phyloP scores from a whole-genome alignment of 1,140 invertebrate species.

The Andrena cerasifolii region DNA sequence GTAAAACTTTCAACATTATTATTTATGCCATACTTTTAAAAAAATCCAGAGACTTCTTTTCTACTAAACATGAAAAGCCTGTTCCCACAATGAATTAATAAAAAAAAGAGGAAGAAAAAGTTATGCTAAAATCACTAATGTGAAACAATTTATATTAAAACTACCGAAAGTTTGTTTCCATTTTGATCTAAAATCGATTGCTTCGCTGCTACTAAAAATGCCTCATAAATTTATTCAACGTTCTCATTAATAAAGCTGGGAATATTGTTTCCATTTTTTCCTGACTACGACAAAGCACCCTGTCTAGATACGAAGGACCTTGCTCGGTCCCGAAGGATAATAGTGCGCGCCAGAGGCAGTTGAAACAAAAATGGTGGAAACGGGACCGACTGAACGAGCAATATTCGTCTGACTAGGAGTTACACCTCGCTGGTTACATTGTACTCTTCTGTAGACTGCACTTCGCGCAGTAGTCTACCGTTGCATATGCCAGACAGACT shows the following conservation, averaged over 20 bases:
- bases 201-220: background rate
- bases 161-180: too few relatives aligned
- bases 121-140: too few relatives aligned
- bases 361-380: constrained; percentile 29
- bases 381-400: constrained; percentile 49
- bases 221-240: background rate
- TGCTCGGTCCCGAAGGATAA: constrained; percentile 29
- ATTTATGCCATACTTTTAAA: too few relatives aligned
- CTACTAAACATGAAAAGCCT: too few relatives aligned
- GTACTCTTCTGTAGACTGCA: constrained; percentile 54
- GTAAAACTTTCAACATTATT: too few relatives aligned
- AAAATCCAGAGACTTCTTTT: too few relatives aligned
- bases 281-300: background rate
- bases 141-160: too few relatives aligned
- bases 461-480: constrained; percentile 35
- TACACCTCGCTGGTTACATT: constrained; percentile 69
- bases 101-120: too few relatives aligned
- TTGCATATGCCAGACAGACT: constrained; percentile 52
- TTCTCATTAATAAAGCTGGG: background rate
- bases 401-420: constrained; percentile 63
- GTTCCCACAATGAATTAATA: too few relatives aligned
- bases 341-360: background rate
- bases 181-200: too few relatives aligned
- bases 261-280: background rate
- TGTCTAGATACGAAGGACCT: constrained; percentile 1